Evolutionary conservation across 2,113 vertebrate species (phyloP).

Genomic region (Agapornis roseicollis): DNA sequence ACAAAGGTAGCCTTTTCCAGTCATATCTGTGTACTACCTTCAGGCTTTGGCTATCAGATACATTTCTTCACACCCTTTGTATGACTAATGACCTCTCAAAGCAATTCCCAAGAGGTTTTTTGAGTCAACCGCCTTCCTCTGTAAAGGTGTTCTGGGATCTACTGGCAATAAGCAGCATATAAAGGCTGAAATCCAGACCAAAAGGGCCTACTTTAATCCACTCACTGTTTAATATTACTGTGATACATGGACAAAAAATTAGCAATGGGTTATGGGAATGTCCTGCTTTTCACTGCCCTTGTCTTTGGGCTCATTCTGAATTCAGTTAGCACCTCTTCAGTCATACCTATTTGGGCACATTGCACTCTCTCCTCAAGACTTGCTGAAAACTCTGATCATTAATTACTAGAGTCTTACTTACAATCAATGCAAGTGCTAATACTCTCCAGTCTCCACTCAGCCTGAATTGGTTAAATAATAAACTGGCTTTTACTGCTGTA

Average conservation of each 20-base stretch:
- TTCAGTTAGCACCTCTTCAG: conserved; percentile 9
- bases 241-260: neutral
- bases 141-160: neutral
- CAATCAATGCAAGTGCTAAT: conserved; percentile 55
- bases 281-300: neutral
- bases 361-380: neutral
- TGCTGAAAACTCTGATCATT: conserved; percentile 56
- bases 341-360: neutral
- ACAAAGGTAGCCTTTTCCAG: neutral
- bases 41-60: neutral
- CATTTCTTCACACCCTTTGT: neutral
- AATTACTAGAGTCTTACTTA: conserved; percentile 57
- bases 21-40: neutral
- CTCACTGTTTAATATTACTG: neutral
- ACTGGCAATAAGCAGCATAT: neutral
- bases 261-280: neutral
- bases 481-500: conserved; percentile 41
- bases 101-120: neutral
- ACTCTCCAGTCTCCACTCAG: conserved; percentile 29
- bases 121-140: neutral
- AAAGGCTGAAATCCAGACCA: neutral
- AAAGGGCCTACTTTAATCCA: neutral
- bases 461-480: conserved; percentile 61
- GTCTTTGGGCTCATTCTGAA: neutral
- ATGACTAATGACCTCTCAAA: neutral